phyloP scores from a whole-genome alignment of 2,888 invertebrate genomes.

The Yponomeuta cagnagella region DNA sequence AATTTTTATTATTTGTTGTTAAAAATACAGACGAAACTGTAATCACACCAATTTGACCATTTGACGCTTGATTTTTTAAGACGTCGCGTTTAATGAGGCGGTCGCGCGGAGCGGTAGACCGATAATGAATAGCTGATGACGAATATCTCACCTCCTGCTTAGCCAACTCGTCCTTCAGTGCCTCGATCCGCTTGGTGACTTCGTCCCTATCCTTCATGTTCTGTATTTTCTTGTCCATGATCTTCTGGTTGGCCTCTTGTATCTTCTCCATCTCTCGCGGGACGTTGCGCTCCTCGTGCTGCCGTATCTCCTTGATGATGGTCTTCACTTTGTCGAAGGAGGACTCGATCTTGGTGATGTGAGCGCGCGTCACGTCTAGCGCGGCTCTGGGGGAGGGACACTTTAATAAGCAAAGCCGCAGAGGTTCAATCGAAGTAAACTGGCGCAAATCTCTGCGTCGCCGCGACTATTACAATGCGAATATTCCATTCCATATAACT shows the following conservation, averaged over 20 bases:
- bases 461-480: no score
- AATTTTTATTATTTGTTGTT: no score
- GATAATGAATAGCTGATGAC: no score
- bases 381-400: constrained; percentile 36
- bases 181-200: constrained; percentile 68
- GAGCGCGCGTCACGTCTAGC: constrained; percentile 60
- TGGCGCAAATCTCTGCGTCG: no score
- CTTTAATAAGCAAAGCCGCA: not conserved
- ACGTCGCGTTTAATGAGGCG: no score
- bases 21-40: no score
- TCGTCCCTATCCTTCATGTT: constrained; percentile 60
- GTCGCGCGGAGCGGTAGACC: no score
- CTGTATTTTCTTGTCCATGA: constrained; percentile 65
- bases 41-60: no score
- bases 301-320: constrained; percentile 72
- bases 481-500: no score
- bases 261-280: constrained; percentile 69
- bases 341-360: constrained; percentile 52
- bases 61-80: no score
- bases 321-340: constrained; percentile 70
- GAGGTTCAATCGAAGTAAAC: not conserved
- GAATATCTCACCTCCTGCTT: constrained; percentile 63
- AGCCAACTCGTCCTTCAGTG: constrained; percentile 74
- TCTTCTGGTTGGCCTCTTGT: constrained; percentile 61
- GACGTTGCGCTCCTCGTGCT: constrained; percentile 73